These are phyloP conservation scores for Melipona bicolor DNA, from an alignment of 2,888 invertebrate species.

Conservation along the genomic window DNA sequence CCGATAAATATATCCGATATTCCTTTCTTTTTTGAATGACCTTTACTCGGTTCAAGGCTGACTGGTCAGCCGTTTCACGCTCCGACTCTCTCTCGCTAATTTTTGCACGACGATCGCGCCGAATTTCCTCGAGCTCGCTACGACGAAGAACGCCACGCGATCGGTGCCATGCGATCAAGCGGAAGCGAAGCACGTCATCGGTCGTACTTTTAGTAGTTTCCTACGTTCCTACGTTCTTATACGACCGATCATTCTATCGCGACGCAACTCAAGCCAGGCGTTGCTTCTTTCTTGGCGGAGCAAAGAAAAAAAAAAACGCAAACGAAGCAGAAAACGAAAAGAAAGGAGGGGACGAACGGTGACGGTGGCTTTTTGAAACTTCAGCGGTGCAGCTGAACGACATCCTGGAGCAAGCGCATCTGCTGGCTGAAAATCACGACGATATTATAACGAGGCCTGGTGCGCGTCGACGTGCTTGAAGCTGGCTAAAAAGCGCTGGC, in stretches of 20 bases:
- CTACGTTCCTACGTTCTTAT: conserved; percentile 49
- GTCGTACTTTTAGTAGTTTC: conserved; percentile 53
- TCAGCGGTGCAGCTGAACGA: not conserved
- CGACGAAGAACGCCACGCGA: conserved; percentile 31
- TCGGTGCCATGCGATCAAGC: conserved; percentile 21
- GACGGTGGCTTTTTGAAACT: not conserved
- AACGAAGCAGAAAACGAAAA: not conserved
- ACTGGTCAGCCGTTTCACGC: conserved; percentile 1
- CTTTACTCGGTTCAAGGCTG: conserved; percentile 55
- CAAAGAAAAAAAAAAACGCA: not conserved
- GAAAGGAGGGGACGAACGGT: not conserved
- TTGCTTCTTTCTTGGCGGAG: not conserved
- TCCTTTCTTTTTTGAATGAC: conserved; percentile 24
- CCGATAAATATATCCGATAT: conserved; percentile 22
- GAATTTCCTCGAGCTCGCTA: not conserved
- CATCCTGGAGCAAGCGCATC: not conserved
- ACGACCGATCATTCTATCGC: conserved; percentile 42
- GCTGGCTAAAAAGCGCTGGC: conserved; percentile 14
- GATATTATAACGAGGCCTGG: not conserved
- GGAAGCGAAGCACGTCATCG: conserved; percentile 44
- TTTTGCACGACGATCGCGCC: not conserved
- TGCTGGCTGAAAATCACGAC: not conserved
- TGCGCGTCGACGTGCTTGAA: conserved; percentile 6
- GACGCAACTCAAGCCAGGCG: not conserved
- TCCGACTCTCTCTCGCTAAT: not conserved